phyloP scores from a whole-genome alignment of 2,888 invertebrate genomes.

The Cephonodes hylas region DNA sequence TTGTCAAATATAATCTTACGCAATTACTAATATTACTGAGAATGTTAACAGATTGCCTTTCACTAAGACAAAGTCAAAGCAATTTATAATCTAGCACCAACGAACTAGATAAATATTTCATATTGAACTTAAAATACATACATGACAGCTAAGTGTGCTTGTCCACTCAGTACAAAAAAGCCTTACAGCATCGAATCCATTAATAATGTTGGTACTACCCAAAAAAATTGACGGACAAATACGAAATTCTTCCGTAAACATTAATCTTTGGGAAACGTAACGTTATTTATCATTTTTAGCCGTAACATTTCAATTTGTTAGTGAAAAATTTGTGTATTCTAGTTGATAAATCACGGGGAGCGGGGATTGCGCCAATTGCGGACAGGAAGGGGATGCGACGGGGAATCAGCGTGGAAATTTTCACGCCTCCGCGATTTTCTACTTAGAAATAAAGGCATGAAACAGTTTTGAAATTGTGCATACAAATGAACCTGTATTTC shows the following conservation, averaged over 20 bases:
- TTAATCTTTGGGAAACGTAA: slow-evolving; percentile 2
- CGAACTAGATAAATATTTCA: too few species aligned
- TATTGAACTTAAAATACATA: too few species aligned
- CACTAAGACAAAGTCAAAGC: too few species aligned
- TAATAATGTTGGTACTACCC: neutral
- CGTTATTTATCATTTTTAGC: slow-evolving; percentile 10
- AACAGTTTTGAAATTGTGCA: neutral
- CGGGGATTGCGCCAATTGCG: slow-evolving; percentile 28
- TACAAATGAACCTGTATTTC: neutral
- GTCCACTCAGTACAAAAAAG: too few species aligned
- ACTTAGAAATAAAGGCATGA: neutral
- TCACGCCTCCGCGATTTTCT: slow-evolving; percentile 20
- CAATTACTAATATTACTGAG: too few species aligned
- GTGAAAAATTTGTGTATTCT: slow-evolving; percentile 35
- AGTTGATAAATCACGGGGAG: slow-evolving; percentile 42
- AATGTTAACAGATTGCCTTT: too few species aligned
- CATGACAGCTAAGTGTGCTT: too few species aligned
- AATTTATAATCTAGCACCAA: too few species aligned
- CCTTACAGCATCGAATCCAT: neutral
- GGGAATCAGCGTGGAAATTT: slow-evolving; percentile 27
- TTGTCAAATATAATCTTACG: too few species aligned
- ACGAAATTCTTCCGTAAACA: neutral
- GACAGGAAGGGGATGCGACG: slow-evolving; percentile 30
- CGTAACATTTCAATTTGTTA: slow-evolving; percentile 13
- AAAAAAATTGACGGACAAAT: neutral